Percentiles rank a stretch among this genome's conserved stretches.
phyloP scores from a whole-genome alignment of 1,140 invertebrate genomes.

The Drosophila neocordata region DNA sequence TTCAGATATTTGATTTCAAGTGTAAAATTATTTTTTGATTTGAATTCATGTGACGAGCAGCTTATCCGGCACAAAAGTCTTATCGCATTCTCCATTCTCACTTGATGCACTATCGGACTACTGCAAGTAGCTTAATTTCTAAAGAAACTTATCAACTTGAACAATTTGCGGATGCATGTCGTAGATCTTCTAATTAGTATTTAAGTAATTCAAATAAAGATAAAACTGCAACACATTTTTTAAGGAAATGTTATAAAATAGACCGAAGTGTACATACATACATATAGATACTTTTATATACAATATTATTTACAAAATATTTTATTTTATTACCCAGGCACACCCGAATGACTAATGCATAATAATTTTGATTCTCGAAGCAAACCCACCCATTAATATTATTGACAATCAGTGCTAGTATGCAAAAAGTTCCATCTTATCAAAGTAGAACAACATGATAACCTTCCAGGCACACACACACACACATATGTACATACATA shows the following conservation, averaged over 20 bases:
- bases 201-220: no score
- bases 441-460: background rate
- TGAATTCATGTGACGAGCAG: background rate
- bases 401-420: background rate
- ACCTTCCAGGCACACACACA: background rate
- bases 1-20: background rate
- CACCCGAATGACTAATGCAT: background rate
- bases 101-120: background rate
- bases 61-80: background rate
- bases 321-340: background rate
- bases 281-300: no score
- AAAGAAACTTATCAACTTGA: background rate
- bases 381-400: background rate
- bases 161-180: background rate
- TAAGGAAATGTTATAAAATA: no score
- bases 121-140: background rate
- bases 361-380: background rate
- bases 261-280: no score
- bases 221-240: background rate
- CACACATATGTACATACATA: no score
- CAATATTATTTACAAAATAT: no score
- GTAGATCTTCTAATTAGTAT: background rate
- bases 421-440: background rate
- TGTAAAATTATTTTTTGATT: background rate
- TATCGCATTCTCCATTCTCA: background rate